Conservation (phyloP, 30 jellyfish, hydroid and myxozoan species). For the Hydractinia echinata region DNA sequence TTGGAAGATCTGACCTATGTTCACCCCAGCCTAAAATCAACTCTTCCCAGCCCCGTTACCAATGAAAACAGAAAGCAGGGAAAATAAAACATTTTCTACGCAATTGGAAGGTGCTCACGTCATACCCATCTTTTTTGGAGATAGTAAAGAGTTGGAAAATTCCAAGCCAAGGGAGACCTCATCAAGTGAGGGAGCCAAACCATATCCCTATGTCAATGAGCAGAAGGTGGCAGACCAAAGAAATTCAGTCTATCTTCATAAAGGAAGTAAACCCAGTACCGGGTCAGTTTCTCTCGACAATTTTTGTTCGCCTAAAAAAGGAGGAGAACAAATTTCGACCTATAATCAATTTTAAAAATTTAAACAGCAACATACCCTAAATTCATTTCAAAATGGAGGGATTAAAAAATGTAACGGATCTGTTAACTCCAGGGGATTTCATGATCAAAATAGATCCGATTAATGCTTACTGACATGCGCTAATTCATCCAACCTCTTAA, state of each 20-base stretch:
- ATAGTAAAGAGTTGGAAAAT: slow-evolving; percentile 2
- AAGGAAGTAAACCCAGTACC: background rate
- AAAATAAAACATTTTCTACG: background rate
- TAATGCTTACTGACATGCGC: slow-evolving; percentile 1
- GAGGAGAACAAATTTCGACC: slow-evolving; percentile 6
- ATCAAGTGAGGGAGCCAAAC: background rate
- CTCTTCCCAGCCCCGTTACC: background rate
- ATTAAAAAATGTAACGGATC: too few relatives aligned
- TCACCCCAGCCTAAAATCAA: background rate
- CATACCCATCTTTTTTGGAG: background rate
- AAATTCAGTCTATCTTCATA: background rate
- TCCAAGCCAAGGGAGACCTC: background rate
- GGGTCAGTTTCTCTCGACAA: background rate
- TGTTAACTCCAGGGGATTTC: too few relatives aligned
- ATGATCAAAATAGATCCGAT: background rate
- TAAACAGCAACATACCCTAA: background rate
- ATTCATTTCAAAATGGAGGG: too few relatives aligned
- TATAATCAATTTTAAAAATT: background rate
- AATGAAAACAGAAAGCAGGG: background rate
- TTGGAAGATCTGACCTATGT: background rate
- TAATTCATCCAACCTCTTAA: slow-evolving; percentile 20
- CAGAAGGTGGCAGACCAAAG: background rate
- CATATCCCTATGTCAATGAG: background rate
- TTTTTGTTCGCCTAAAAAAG: background rate
- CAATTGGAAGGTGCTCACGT: background rate